Evolutionary conservation across 2,888 invertebrate genomes (phyloP), one percentile per base, ranked within the genome.

Genomic region (Tipula confusa): DNA sequence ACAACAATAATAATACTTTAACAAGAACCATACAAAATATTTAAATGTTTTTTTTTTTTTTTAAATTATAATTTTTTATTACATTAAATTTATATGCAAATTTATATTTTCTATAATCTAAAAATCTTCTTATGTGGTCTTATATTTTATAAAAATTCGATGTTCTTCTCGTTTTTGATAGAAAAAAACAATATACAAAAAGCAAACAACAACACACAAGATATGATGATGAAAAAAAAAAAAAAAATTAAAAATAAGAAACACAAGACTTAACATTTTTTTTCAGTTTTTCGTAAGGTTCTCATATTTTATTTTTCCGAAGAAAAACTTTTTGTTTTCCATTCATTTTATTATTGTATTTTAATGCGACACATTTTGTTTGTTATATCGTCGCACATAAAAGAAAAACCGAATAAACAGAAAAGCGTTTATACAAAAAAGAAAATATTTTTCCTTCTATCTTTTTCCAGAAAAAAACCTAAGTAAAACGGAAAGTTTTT

Each of bases 101-200:
- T 64, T 64, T 64, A 64, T 24, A 64, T 64, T 64, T 64, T 64
- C 64, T 64, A 64, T 64, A 64, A 64, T 64, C 64, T 64, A 64
- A 64, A 64, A 64, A 64, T 64, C 64, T 64, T 64, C 64, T 64
- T 64, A 64, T 64, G 64, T 64, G 64, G 64, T 64, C 64, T 64
- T 64, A 64, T 64, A 24, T 24, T 64, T 9, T 43, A 43, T 64
- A 64, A 24, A 64, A 64, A 64, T 64, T 64, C 64, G 64, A 64
- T 64, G 64, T 64, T 64, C 64, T 64, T 64, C 24, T 64, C 7
- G 64, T 6, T 64, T 64, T 64, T 18, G 24, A 24, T 64, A 24
- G 64, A 64, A 18, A 64, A 64, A 64, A 64, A 13, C 24, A 64
- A 18, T 24, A 64, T 24, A 43, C 43, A 43, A 43, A n/a, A 64